Base-by-base conservation (phyloP, 2,113 vertebrate species). In the Cheilinus undulatus region DNA sequence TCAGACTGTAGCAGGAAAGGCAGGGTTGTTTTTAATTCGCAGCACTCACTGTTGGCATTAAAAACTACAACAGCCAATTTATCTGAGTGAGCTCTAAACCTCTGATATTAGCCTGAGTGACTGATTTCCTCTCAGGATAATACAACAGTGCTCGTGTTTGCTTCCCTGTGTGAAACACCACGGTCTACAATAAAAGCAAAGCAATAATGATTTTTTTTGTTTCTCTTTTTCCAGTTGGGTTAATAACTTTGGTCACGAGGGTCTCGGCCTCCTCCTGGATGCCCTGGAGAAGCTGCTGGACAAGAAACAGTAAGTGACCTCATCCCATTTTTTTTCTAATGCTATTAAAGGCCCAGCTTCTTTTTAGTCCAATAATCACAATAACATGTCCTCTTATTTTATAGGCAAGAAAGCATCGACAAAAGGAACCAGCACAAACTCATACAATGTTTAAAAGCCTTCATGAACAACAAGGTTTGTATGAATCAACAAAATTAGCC, bases 391-490 rank as follows among this genome's bases (percentile, higher is more conserved):
- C 48, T 59, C 13, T 73, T 20, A 68, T 62, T 78, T 84, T 68
- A 42, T 89, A 99, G 98, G 84, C 97, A 97, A 92, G 98, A 99
- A 87, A 92, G 62, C 82, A 97, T 98, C 30, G 97, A 99, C 88
- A 99, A 99, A 92, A 96, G 95, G 82, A 99, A 96, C 92, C 97
- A 99, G 85, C 95, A 99, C 90, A 99, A 99, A 92, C 94, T 99
- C 43, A 98, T 99, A 86, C 98, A 98, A 80, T 99, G 98, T 89
- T 95, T 99, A 88, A 99, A 95, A 93, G 98, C 98, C 56, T 99
- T 99, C 93, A 99, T 99, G 98, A 99, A 99, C 93, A 99, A 99
- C 88, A 99, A 99, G 94, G 98, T 97, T 91, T 92, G 95, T 90
- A 83, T 69, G 28, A 65, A 38, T 85, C 32, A 9, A 26, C 53